Base-by-base conservation (phyloP, 2,888 invertebrate genomes). In the Drosophila colorata region DNA sequence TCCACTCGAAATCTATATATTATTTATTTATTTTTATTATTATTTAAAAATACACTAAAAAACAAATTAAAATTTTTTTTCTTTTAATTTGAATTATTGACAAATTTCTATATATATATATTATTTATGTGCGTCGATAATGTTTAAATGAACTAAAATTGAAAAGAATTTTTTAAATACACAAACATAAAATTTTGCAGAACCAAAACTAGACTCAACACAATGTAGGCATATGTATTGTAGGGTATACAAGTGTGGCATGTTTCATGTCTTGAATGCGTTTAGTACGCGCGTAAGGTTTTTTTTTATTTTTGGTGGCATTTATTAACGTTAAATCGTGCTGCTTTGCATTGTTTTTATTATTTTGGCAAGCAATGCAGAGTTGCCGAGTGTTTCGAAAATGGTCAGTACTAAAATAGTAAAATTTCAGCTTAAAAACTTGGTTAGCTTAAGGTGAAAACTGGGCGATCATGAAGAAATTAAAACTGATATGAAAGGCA, bases 221-320 rank as follows among this genome's bases (percentile, higher is more conserved):
- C 16, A 13, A 9, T 5, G 14, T 7, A 20, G 1, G n/a, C 2
- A 14, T 6, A 4, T 20, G 5, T 0, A 11, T 23, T 40, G 11
- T 31, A 57, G 56, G 20, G 70, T 66, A 40, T 28, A 2, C 35
- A 44, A 76, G 76, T 69, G 52, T 25, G 31, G 49, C 43, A 56
- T 52, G 67, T 69, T 70, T 63, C 81, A 74, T 79, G 76, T 61
- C 60, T 18, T 8, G 56, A 69, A 77, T 81, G 82, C 74, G 78
- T 78, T 77, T 68, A 61, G 68, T 77, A 61, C 69, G 68, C 71
- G 74, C 71, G 49, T 69, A 65, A 70, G 65, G 66, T 53, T 33
- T 49, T 53, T 67, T 28, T 33, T 37, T 56, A 52, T 53, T 61
- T 60, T 43, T 55, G n/a, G 6, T 20, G 35, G 43, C 58, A 75